These are phyloP conservation scores for Plumapathes pennacea DNA, from an alignment of 92 coral and sea anemone genomes.

Conservation along the genomic window DNA sequence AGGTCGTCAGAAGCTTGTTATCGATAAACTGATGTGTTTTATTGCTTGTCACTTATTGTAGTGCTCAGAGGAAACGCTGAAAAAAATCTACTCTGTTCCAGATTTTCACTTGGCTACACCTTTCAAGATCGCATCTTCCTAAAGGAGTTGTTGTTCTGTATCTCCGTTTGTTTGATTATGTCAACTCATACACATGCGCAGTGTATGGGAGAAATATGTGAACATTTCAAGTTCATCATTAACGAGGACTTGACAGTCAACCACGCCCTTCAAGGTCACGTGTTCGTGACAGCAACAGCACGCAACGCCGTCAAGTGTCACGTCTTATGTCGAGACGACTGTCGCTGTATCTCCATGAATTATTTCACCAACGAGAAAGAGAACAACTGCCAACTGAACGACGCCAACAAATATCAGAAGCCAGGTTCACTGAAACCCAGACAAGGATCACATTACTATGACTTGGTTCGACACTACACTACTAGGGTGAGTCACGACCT, in stretches of 20 bases:
- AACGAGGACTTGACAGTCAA: slow-evolving; percentile 4
- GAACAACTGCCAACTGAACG: slow-evolving; percentile 12
- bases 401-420: background rate
- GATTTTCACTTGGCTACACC: too few relatives aligned
- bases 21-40: too few relatives aligned
- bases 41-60: too few relatives aligned
- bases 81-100: too few relatives aligned
- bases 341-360: slow-evolving; percentile 12
- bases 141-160: too few relatives aligned
- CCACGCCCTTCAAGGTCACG: slow-evolving; percentile 9
- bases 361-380: background rate
- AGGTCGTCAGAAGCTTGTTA: too few relatives aligned
- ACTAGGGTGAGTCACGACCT: slow-evolving; percentile 7
- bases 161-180: too few relatives aligned
- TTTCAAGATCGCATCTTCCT: too few relatives aligned
- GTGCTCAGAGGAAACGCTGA: too few relatives aligned
- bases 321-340: slow-evolving; percentile 13
- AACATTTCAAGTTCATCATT: slow-evolving; percentile 5
- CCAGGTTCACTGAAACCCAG: slow-evolving; percentile 8
- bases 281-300: background rate
- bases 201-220: too few relatives aligned
- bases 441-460: slow-evolving; percentile 9
- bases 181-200: too few relatives aligned
- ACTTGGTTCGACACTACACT: background rate
- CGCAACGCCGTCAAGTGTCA: slow-evolving; percentile 10